Evolutionary conservation across 2,888 invertebrate genomes (phyloP), one percentile per base, ranked within the genome.

Genomic region (Hydriomena furcata): DNA sequence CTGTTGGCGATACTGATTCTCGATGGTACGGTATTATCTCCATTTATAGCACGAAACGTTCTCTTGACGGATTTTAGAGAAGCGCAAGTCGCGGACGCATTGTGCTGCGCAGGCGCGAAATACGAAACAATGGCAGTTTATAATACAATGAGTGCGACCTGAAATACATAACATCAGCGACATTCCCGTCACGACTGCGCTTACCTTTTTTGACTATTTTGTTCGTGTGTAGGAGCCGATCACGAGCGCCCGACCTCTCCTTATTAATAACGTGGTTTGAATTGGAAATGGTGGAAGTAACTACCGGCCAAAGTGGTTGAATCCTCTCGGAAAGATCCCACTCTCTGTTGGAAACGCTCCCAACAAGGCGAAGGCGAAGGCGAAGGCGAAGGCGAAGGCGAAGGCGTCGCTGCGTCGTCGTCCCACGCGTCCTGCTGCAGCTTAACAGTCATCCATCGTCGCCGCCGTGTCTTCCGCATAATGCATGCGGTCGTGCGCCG

Each of bases 71-170:
- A 76, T 65, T 61, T 58, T 54, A 58, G 63, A 63, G 63, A 66
- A 65, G 66, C 64, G 63, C 58, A 53, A 52, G 46, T 58, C 57
- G 54, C 51, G 54, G 49, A 63, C 59, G 61, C 64, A 56, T 50
- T 71, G 63, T 46, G 71, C 79, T 71, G 63, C 45, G 71, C 79
- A 81, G 84, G 85, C 85, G 87, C 82, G 82, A 84, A 85, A 77
- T 82, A 79, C 81, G 82, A 83, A 80, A 87, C 88, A 86, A 89
- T 88, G 76, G 87, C 74, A 82, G 79, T 85, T 87, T 87, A 87
- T 73, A 88, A 88, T 87, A 87, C 88, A 86, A 88, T 87, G 84
- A 84, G 82, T 80, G 80, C 79, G 77, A 73, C 63, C 84, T 77
- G 75, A 82, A 84, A 84, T 79, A 81, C 82, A 81, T 78, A 81